phyloP scores from a whole-genome alignment of 37 sponge, comb jelly and placozoan genomes.

The Oopsacas minuta region DNA sequence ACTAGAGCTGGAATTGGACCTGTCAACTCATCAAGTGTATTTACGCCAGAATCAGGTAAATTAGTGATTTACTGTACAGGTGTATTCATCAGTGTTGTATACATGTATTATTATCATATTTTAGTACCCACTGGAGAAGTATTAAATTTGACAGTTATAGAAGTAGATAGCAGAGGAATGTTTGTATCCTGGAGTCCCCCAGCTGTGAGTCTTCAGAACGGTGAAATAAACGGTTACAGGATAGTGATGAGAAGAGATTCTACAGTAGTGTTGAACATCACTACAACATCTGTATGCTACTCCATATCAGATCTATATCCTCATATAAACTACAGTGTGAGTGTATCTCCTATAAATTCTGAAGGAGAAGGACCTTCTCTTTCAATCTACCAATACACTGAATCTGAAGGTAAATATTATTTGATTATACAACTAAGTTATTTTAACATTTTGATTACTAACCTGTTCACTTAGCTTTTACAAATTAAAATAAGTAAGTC shows the following conservation, averaged over 20 bases:
- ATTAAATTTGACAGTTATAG: not conserved
- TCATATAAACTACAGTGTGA: not conserved
- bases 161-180: not conserved
- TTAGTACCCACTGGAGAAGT: not conserved
- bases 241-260: not conserved
- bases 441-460: too few relatives aligned
- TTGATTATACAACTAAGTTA: too few relatives aligned
- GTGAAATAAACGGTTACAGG: not conserved
- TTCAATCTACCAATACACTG: not conserved
- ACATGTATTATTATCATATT: not conserved
- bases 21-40: not conserved
- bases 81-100: not conserved
- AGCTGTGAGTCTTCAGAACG: not conserved
- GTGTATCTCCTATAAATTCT: not conserved
- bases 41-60: not conserved
- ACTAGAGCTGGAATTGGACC: not conserved
- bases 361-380: conserved; percentile 5
- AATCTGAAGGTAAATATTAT: not conserved
- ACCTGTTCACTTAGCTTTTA: too few relatives aligned
- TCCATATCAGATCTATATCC: not conserved
- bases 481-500: too few relatives aligned
- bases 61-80: not conserved
- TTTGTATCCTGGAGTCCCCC: not conserved
- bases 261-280: not conserved
- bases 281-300: not conserved